These are phyloP conservation scores for Simalia tracyae DNA, from an alignment of 2,797 vertebrate genomes.

Conservation along the genomic window DNA sequence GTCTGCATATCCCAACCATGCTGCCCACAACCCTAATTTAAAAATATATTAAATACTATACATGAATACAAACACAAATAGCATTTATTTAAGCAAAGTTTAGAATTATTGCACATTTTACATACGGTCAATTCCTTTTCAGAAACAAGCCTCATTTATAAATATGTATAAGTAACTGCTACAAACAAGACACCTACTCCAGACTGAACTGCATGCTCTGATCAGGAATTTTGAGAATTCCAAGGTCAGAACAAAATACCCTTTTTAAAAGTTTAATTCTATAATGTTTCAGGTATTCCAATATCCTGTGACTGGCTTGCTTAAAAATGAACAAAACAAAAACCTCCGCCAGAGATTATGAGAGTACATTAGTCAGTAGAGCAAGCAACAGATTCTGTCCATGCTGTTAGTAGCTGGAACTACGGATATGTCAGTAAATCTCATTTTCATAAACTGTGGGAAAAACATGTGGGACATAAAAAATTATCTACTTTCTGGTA, in stretches of 20 bases:
- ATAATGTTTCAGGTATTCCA: neutral
- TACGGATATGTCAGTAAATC: neutral
- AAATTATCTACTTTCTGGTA: neutral
- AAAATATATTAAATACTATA: neutral
- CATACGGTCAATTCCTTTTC: neutral
- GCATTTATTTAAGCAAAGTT: neutral
- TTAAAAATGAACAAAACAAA: neutral
- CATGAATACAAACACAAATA: neutral
- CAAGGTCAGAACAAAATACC: neutral
- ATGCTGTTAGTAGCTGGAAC: neutral
- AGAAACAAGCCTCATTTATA: neutral
- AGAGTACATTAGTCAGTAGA: neutral
- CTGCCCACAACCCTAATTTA: neutral
- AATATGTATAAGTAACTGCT: neutral
- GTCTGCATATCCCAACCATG: neutral
- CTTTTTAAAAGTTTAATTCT: neutral
- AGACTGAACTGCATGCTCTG: neutral
- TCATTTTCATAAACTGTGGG: neutral
- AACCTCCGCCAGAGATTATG: neutral
- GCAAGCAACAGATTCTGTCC: neutral
- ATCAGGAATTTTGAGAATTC: neutral
- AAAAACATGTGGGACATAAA: neutral
- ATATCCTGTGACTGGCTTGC: neutral
- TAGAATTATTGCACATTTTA: neutral
- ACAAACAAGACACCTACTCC: neutral